Conservation (phyloP, 2,797 vertebrate genomes). For the Pseudochirops corinnae region DNA sequence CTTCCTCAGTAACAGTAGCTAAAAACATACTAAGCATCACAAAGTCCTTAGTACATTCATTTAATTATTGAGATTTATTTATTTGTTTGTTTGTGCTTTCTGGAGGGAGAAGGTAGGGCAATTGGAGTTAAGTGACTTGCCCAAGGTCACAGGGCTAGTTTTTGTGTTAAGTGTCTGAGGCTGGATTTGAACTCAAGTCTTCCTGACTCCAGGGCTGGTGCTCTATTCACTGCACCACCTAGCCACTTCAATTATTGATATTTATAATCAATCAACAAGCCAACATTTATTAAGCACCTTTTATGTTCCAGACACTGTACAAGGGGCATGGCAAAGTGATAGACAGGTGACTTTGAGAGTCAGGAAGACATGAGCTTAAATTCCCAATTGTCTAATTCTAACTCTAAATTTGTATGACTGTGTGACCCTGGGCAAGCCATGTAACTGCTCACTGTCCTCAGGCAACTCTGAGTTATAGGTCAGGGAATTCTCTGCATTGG, state of each 20-base stretch:
- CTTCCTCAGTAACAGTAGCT: background rate
- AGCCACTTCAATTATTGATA: background rate
- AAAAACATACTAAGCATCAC: background rate
- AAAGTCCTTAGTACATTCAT: background rate
- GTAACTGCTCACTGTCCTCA: background rate
- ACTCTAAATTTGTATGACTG: background rate
- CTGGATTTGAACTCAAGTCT: too few species aligned
- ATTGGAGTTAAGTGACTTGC: too few species aligned
- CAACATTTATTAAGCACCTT: background rate
- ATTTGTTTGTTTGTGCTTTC: too few species aligned
- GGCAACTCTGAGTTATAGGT: background rate
- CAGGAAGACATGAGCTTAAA: background rate
- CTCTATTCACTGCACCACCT: too few species aligned
- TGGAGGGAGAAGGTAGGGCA: too few species aligned
- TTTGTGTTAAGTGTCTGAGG: too few species aligned
- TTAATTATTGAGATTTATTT: background rate
- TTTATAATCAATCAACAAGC: background rate
- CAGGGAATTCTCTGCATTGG: background rate
- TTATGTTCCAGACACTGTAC: background rate
- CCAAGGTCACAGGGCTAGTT: too few species aligned
- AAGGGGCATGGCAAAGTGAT: background rate
- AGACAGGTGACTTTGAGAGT: background rate
- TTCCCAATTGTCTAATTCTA: background rate
- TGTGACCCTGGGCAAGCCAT: background rate
- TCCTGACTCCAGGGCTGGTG: too few species aligned